phyloP scores from a whole-genome alignment of 2,888 invertebrate genomes.

The Anoncus sp. region DNA sequence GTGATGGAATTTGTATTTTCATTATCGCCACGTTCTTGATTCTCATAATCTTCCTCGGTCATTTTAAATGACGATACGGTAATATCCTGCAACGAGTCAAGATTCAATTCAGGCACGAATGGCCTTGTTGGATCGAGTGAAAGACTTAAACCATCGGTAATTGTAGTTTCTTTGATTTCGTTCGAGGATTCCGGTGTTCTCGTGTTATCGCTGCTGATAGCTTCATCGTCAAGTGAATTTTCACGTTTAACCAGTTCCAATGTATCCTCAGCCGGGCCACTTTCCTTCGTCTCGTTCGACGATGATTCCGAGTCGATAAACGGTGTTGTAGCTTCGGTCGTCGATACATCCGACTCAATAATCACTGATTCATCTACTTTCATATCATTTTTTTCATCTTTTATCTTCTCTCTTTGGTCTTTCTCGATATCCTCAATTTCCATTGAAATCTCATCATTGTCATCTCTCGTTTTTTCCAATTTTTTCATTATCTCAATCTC shows the following conservation, averaged over 20 bases:
- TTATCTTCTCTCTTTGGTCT: not conserved
- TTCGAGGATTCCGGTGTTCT: constrained; percentile 69
- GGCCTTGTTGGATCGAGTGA: constrained; percentile 72
- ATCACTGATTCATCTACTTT: constrained; percentile 42
- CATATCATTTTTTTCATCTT: not conserved
- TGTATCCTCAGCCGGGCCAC: constrained; percentile 65
- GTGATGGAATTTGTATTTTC: constrained; percentile 65
- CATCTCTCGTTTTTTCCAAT: not conserved
- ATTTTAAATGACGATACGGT: constrained; percentile 77
- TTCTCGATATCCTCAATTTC: not conserved
- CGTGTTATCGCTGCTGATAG: constrained; percentile 60
- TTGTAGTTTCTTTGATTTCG: constrained; percentile 73
- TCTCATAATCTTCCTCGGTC: constrained; percentile 69
- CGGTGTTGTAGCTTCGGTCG: constrained; percentile 48
- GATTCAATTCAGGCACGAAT: constrained; percentile 78
- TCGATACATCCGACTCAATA: constrained; percentile 54
- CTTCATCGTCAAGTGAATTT: constrained; percentile 69
- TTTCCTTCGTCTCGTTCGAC: constrained; percentile 69
- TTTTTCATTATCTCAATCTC: not conserved
- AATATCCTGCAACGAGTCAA: constrained; percentile 78
- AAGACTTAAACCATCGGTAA: constrained; percentile 64
- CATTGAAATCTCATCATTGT: not conserved
- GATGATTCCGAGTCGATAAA: constrained; percentile 62
- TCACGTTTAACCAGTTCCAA: constrained; percentile 54
- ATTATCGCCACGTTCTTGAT: constrained; percentile 49